Percentiles rank a stretch among this genome's conserved stretches.
Evolutionary conservation across 2,797 vertebrate genomes (phyloP).

Genomic region (Chelonia mydas): DNA sequence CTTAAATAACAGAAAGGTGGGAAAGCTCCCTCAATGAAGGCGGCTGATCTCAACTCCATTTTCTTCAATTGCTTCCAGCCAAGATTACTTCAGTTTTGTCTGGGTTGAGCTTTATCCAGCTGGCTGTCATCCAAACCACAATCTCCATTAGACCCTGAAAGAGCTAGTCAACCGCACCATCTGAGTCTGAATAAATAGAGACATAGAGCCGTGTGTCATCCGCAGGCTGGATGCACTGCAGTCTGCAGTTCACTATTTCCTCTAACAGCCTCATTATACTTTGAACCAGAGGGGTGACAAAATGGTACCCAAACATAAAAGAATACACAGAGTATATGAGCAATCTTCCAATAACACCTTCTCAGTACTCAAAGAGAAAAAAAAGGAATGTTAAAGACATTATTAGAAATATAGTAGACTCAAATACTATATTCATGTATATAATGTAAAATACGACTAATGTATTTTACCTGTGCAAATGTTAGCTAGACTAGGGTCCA

Average conservation of each 20-base stretch:
- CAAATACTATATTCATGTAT: background rate
- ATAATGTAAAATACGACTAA: no score
- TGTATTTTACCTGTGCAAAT: background rate
- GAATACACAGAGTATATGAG: background rate
- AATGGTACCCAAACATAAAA: background rate
- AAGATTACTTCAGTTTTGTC: background rate
- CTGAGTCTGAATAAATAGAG: background rate
- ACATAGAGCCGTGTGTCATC: background rate
- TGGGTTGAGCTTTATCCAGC: background rate
- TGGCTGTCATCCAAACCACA: background rate
- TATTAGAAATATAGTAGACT: background rate
- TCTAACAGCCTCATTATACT: background rate
- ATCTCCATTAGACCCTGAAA: background rate
- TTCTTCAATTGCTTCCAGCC: background rate
- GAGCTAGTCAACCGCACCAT: background rate
- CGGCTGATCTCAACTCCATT: background rate
- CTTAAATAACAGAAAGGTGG: background rate
- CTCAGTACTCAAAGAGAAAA: background rate
- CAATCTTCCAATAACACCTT: background rate
- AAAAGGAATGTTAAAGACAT: background rate
- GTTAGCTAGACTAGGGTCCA: background rate
- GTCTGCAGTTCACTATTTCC: background rate
- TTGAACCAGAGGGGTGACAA: background rate
- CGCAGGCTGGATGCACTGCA: background rate
- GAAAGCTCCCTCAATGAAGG: background rate